phyloP scores from a whole-genome alignment of 2,113 vertebrate species.

The Anoura caudifer region DNA sequence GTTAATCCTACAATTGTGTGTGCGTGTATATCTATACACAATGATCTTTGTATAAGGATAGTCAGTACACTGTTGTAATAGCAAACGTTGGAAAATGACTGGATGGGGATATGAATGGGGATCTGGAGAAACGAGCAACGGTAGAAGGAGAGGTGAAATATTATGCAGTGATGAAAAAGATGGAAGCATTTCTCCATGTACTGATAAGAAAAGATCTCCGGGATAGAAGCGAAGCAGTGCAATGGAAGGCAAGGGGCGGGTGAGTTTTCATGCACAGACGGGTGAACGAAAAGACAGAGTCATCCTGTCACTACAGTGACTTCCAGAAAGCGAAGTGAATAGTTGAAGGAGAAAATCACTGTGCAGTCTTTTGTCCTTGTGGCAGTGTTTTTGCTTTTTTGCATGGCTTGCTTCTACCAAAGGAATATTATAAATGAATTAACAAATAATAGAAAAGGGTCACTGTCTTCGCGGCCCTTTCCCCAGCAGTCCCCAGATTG shows the following conservation, averaged over 20 bases:
- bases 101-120: no score
- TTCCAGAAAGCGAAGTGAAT: background rate
- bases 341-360: no score
- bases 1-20: background rate
- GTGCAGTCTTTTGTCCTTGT: background rate
- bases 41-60: fast-evolving
- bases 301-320: no score
- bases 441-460: background rate
- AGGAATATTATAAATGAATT: background rate
- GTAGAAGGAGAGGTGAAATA: background rate
- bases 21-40: no score
- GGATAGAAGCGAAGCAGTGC: background rate
- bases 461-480: background rate
- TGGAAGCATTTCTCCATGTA: fast-evolving
- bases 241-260: background rate
- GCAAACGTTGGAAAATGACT: background rate
- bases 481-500: fast-evolving
- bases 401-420: background rate
- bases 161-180: background rate
- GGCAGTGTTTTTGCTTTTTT: background rate
- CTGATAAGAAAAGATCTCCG: no score
- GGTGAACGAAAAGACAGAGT: fast-evolving
- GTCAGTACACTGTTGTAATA: background rate
- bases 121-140: background rate
- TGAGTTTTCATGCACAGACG: background rate